Conservation (phyloP, 1,140 invertebrate genomes). For the Orussus abietinus region DNA sequence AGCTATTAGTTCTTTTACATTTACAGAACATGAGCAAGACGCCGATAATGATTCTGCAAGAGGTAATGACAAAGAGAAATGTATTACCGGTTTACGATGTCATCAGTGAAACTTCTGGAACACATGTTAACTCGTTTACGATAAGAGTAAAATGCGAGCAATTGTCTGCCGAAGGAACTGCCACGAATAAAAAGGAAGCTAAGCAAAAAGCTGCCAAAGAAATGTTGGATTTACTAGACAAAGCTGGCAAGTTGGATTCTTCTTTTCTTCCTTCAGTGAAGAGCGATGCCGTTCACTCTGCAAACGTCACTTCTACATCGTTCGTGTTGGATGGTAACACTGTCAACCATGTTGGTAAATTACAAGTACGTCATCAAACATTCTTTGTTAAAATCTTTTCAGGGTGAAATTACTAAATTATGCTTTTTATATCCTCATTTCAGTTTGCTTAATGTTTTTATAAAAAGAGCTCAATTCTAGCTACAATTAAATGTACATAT, state of each 20-base stretch:
- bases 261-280: too few relatives aligned
- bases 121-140: background rate
- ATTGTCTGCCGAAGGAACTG: background rate
- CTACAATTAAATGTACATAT: too few relatives aligned
- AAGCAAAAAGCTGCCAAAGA: constrained; percentile 6
- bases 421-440: too few relatives aligned
- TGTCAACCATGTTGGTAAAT: too few relatives aligned
- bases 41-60: constrained; percentile 2
- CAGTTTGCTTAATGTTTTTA: too few relatives aligned
- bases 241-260: background rate
- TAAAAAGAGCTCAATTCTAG: too few relatives aligned
- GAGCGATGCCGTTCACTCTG: too few relatives aligned
- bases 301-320: too few relatives aligned
- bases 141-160: background rate
- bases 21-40: constrained; percentile 8
- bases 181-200: constrained; percentile 7
- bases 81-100: background rate
- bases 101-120: background rate
- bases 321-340: too few relatives aligned
- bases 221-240: background rate
- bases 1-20: constrained; percentile 7
- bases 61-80: background rate
- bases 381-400: too few relatives aligned
- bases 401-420: too few relatives aligned
- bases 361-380: too few relatives aligned